Evolutionary conservation across 1,140 invertebrate species (phyloP), one percentile per base, ranked within the genome.

Genomic region (Ylistrum balloti): DNA sequence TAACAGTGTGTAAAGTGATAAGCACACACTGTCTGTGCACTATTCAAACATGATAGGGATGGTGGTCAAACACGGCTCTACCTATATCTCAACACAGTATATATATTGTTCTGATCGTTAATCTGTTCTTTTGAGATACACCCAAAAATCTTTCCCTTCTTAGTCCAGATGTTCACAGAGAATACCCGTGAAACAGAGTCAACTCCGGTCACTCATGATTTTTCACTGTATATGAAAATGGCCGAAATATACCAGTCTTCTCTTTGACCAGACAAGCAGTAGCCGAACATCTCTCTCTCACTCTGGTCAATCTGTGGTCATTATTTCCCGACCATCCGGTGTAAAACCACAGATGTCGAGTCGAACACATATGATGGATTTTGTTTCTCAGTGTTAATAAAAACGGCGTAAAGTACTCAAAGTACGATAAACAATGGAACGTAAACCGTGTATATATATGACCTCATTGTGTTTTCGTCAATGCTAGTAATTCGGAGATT

Each of bases 391-490:
- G n/a, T 28, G 56, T 11, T 28, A 74, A 28, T 28, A 74, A n/a
- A 74, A 74, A 74, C 56, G 5, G 22, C 11, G 9, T 22, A 74
- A 74, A 74, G 56, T 74, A 28, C 28, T 74, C n/a, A n/a, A 74
- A n/a, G 22, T 9, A 22, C 22, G 28, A 28, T 74, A 74, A 74
- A 74, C 56, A 74, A 74, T 28, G n/a, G 22, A 74, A n/a, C 56
- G 56, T 74, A n/a, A 74, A 22, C 22, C 5, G 22, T 74, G 56
- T 74, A 74, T 28, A 74, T 22, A 48, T 74, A 74, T 74, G 22
- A 74, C 56, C 56, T 28, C 22, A 74, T 74, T 74, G 56, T 74
- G 56, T 74, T 74, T 74, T 74, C 56, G 56, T 74, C 56, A 28
- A 74, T 74, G 28, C 56, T 11, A 28, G 56, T 74, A 74, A 74